Evolutionary conservation across 2,888 invertebrate species (phyloP).

Genomic region (Odontocerum albicorne): DNA sequence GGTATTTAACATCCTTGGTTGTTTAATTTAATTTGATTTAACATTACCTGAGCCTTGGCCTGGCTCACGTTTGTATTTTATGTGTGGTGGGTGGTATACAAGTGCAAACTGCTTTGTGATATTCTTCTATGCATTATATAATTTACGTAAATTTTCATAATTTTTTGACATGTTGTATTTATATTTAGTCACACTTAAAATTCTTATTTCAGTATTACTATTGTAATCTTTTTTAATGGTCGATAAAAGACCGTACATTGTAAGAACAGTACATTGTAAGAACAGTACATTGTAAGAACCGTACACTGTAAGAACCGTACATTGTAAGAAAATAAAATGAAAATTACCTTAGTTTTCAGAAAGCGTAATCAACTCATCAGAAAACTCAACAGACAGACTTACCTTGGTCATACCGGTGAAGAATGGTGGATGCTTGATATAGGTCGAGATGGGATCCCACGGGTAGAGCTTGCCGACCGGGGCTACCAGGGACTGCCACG

Average conservation of each 20-base stretch:
- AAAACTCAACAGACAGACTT: not conserved
- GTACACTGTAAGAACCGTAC: not conserved
- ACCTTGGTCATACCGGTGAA: constrained; percentile 82
- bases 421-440: constrained; percentile 96
- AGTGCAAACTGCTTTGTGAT: too few relatives aligned
- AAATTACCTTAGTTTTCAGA: not conserved
- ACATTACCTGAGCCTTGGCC: not conserved
- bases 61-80: too few relatives aligned
- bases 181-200: too few relatives aligned
- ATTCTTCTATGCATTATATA: too few relatives aligned
- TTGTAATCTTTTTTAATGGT: too few relatives aligned
- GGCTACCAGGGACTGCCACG: constrained; percentile 82
- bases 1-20: not conserved
- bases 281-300: not conserved
- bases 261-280: not conserved
- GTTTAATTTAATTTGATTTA: not conserved
- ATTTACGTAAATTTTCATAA: too few relatives aligned
- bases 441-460: constrained; percentile 90
- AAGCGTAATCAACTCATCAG: not conserved
- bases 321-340: not conserved
- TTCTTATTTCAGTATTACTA: too few relatives aligned
- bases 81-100: too few relatives aligned
- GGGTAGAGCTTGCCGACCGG: constrained; percentile 85
- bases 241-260: too few relatives aligned
- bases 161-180: too few relatives aligned